These are phyloP conservation scores for Tetropium fuscum DNA, from an alignment of 2,888 invertebrate genomes.

Conservation along the genomic window DNA sequence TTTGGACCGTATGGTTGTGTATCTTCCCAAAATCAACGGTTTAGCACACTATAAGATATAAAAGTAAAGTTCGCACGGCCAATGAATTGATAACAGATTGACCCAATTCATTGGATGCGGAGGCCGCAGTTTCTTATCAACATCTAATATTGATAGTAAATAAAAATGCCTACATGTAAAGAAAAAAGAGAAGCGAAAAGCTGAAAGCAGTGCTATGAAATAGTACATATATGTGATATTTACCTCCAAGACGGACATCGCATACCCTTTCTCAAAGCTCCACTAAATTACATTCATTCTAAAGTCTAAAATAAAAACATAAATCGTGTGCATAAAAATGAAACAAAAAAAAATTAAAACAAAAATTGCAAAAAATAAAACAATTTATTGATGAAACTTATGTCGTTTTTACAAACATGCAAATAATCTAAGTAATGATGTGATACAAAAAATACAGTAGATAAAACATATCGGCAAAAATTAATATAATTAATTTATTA, in stretches of 20 bases:
- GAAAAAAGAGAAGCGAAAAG: slow-evolving; percentile 65
- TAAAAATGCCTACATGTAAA: neutral
- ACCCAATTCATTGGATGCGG: no score
- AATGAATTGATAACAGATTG: no score
- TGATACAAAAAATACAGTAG: slow-evolving; percentile 38
- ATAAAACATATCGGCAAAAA: slow-evolving; percentile 25
- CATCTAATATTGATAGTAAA: neutral
- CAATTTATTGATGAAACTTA: slow-evolving; percentile 50
- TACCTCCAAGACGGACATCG: slow-evolving; percentile 31
- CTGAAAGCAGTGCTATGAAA: slow-evolving; percentile 56
- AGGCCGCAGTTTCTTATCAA: no score
- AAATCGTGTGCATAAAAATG: slow-evolving; percentile 64
- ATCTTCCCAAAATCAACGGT: no score
- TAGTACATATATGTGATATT: slow-evolving; percentile 52
- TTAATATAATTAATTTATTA: slow-evolving; percentile 18
- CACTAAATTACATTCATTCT: slow-evolving; percentile 1
- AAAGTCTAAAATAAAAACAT: slow-evolving; percentile 61
- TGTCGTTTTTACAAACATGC: slow-evolving; percentile 44
- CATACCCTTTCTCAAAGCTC: slow-evolving; percentile 11
- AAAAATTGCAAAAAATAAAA: slow-evolving; percentile 54
- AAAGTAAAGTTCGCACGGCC: no score
- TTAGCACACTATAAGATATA: no score
- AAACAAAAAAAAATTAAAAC: slow-evolving; percentile 55
- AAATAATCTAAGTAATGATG: slow-evolving; percentile 38
- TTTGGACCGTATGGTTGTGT: no score